Evolutionary conservation across 1,140 invertebrate genomes (phyloP).

Genomic region (Diabrotica virgifera): DNA sequence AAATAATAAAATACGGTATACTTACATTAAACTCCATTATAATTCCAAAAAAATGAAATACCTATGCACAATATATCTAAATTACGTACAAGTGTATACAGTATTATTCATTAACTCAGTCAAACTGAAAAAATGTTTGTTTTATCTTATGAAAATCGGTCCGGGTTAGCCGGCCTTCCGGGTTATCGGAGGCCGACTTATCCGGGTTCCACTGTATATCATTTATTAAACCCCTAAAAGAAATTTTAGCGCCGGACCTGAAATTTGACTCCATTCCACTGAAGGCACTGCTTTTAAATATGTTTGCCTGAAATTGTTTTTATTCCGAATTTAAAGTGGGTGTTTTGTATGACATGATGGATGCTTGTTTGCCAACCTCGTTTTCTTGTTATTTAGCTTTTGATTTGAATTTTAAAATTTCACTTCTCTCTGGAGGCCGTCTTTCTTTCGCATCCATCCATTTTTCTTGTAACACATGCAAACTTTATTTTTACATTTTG

Average conservation of each 20-base stretch:
- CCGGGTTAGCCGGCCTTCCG: no score
- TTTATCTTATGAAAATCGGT: no score
- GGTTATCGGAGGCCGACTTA: no score
- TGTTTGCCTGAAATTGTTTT: conserved; percentile 46
- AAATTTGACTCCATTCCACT: conserved; percentile 28
- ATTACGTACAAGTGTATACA: no score
- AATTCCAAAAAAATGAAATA: no score
- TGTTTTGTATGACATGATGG: conserved; percentile 44
- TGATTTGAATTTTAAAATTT: conserved; percentile 40
- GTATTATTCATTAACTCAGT: no score
- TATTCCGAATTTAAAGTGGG: conserved; percentile 46
- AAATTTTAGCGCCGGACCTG: conserved; percentile 5
- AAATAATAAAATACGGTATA: no score
- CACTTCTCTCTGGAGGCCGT: conserved; percentile 24
- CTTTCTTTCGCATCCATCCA: not conserved
- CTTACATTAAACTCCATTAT: no score
- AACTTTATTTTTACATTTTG: not conserved
- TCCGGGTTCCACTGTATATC: no score
- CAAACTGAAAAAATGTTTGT: no score
- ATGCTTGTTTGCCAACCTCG: conserved; percentile 38
- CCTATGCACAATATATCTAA: no score
- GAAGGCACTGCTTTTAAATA: conserved; percentile 46
- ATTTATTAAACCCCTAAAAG: no score
- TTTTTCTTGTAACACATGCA: not conserved
- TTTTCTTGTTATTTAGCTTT: conserved; percentile 43